Evolutionary conservation across 1,140 invertebrate species (phyloP).

Genomic region (Antheraea pernyi): DNA sequence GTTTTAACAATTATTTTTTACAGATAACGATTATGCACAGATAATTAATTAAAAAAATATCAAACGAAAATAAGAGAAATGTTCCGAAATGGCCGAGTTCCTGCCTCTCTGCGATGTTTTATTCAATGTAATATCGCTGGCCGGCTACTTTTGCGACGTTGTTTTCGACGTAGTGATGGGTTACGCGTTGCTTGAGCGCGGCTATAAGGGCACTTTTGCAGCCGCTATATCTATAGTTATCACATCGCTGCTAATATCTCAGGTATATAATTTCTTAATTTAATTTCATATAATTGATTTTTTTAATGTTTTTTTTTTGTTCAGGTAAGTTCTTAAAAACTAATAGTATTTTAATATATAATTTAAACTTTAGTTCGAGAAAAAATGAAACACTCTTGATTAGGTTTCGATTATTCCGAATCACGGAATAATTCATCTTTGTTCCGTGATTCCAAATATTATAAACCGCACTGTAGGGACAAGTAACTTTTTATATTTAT

Average conservation of each 20-base stretch:
- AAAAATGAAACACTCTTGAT: too few species aligned
- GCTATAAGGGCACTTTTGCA: constrained; percentile 81
- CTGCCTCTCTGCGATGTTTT: constrained; percentile 92
- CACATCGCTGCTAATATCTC: constrained; percentile 86
- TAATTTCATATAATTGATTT: background rate
- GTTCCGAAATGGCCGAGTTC: constrained; percentile 84
- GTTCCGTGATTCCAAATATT: too few species aligned
- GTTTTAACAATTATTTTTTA: constrained; percentile 2
- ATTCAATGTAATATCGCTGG: constrained; percentile 94
- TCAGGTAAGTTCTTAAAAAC: too few species aligned
- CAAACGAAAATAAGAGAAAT: constrained; percentile 40
- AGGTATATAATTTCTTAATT: constrained; percentile 67
- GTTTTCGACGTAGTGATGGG: constrained; percentile 93
- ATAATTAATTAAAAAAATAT: background rate
- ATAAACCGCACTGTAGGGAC: too few species aligned
- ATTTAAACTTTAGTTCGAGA: too few species aligned
- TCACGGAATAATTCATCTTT: too few species aligned
- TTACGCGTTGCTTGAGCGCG: constrained; percentile 87
- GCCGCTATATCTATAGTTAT: constrained; percentile 85
- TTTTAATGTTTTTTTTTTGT: background rate
- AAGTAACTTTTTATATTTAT: too few species aligned
- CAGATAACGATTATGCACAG: constrained; percentile 27
- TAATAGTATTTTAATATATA: too few species aligned
- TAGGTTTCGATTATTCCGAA: too few species aligned
- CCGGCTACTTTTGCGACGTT: constrained; percentile 95